Evolutionary conservation across 2,113 vertebrate species (phyloP).

Genomic region (Brachypteracias leptosomus): DNA sequence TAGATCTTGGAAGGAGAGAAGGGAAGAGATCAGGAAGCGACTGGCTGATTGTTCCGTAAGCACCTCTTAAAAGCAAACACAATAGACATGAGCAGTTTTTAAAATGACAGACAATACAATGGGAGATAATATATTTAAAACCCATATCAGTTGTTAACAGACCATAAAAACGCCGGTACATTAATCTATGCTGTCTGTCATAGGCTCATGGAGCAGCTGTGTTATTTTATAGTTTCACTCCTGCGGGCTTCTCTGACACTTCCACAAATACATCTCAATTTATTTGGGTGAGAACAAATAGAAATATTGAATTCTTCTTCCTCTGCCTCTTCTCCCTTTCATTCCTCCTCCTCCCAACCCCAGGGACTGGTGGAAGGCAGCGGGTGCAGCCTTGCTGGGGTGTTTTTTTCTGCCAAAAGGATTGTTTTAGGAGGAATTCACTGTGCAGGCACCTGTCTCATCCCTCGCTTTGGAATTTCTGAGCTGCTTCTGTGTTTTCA

Average conservation of each 20-base stretch:
- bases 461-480: neutral
- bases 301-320: constrained; percentile 58
- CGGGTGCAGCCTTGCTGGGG: fast-evolving
- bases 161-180: constrained; percentile 77
- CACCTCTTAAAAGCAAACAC: constrained; percentile 74
- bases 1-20: constrained; percentile 16
- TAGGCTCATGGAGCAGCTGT: constrained; percentile 66
- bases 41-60: constrained; percentile 61
- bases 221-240: constrained; percentile 71
- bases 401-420: neutral
- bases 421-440: neutral
- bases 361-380: neutral
- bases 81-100: constrained; percentile 72
- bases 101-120: constrained; percentile 77
- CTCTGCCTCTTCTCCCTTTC: neutral
- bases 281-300: constrained; percentile 72
- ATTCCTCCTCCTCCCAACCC: neutral
- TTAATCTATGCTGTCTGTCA: constrained; percentile 79
- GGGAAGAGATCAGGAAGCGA: constrained; percentile 17
- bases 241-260: constrained; percentile 68
- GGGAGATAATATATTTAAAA: constrained; percentile 82
- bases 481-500: neutral
- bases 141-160: constrained; percentile 80
- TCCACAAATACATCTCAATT: constrained; percentile 78
- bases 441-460: fast-evolving